Conservation (phyloP, 2,888 invertebrate genomes). For the Drosophila conformis region DNA sequence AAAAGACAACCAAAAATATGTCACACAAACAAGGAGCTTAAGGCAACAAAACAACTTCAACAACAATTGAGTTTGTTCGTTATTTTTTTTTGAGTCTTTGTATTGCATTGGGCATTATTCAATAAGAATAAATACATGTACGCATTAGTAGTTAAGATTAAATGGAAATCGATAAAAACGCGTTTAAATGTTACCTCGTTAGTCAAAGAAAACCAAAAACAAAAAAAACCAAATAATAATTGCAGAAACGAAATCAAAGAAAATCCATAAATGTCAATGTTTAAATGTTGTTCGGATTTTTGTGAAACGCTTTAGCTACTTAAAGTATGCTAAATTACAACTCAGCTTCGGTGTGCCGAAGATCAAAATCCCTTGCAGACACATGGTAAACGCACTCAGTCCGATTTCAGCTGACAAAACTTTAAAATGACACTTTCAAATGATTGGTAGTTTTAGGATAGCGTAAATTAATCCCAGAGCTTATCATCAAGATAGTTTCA, state of each 20-base stretch:
- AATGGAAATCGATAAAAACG: conserved; percentile 51
- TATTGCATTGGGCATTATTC: conserved; percentile 25
- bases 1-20: conserved; percentile 19
- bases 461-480: neutral
- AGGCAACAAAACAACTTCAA: neutral
- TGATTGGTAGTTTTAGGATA: neutral
- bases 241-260: conserved; percentile 13
- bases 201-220: conserved; percentile 46
- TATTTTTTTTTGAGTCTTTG: neutral
- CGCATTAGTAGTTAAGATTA: conserved; percentile 48
- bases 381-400: neutral
- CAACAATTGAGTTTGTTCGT: neutral
- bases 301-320: conserved; percentile 57
- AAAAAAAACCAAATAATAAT: neutral
- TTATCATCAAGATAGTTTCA: neutral
- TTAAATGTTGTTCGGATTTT: conserved; percentile 52
- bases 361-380: conserved; percentile 9
- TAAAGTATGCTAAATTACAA: conserved; percentile 32
- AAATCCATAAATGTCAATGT: conserved; percentile 31
- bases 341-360: conserved; percentile 9
- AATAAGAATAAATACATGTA: conserved; percentile 22
- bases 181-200: conserved; percentile 83
- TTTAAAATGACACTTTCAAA: neutral
- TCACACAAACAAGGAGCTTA: neutral
- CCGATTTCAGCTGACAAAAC: neutral